Base-by-base conservation (phyloP, 2,113 vertebrate species). In the Upupa epops region DNA sequence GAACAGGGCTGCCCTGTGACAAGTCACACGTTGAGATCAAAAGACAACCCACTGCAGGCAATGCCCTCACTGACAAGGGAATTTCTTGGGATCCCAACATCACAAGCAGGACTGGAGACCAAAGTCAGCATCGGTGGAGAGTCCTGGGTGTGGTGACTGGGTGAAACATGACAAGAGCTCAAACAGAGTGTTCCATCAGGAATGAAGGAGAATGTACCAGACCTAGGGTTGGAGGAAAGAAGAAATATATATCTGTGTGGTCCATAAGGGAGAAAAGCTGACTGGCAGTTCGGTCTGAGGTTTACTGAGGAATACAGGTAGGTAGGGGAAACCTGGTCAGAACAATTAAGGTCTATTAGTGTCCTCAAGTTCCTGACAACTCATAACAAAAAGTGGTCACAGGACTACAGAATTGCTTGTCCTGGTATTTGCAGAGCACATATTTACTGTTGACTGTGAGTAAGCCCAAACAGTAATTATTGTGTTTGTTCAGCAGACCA, bases 251-350 rank as follows among this genome's bases (percentile, higher is more conserved):
- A 3, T 36, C 20, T 32, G 18, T 16, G 4, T 4, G 4, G 2
- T 18, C 29, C 19, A 1, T 40, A 28, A 1, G 42, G 13, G 25
- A 85, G 22, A 63, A 0, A 6, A 64, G 13, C 17, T 34, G 55
- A 28, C 2, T 59, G 22, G 7, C 48, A 20, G 24, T 12, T 6
- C 18, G 3, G 19, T 64, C 24, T 26, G 29, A 54, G 28, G 31
- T 22, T 13, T 72, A 11, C 19, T 1, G 2, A 34, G 17, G 28
- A 76, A 54, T 17, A 72, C 68, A 1, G 1, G 6, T 58, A 34
- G 17, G 4, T 0, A 0, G 4, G 7, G 1, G 5, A 13, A 79
- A 1, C 11, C 4, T 24, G 7, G 8, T 48, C 22, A 37, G 19
- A n/a, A 59, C 3, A 88, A 60, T 45, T 65, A 88, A 55, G 6